Evolutionary conservation across 53 echinoderm and acorn worm genomes (phyloP), one percentile per base, ranked within the genome.

Genomic region (Pentamera pediparva): DNA sequence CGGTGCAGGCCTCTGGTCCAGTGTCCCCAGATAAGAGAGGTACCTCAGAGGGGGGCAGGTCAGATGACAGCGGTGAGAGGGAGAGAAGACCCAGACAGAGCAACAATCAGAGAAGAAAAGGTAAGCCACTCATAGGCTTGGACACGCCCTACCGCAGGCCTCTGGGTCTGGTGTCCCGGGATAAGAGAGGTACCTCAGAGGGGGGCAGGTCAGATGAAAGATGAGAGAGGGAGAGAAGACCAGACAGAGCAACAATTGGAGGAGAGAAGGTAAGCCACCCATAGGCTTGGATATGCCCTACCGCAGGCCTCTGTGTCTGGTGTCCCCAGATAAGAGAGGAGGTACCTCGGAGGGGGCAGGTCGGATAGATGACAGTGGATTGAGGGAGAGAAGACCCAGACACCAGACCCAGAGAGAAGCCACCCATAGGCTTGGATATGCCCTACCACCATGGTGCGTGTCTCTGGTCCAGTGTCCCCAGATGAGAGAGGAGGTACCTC

Each of bases 1-100:
- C 87, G 2, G 90, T 95, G 4, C 95, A 95, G 69, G 95, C 95
- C 47, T 89, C 94, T 10, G 95, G 87, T 18, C 84, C 90, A 3
- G 58, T 75, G 56, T 85, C 81, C 8, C 87, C 89, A 33, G 74
- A 81, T 56, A 72, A 62, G 37, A 70, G 62, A 63, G 35, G 79
- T 50, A 39, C 39, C 22, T 67, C 67, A 11, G 86, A 83, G 50
- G 54, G 64, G 17, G 56, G 54, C 34, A 76, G 52, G 40, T 83
- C 80, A 50, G 65, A 70, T 51, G 76, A 81, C 4, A 64, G 65
- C 76, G 77, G 76, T 41, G 80, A 40, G 4, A 58, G 69, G 17
- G 62, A 49, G 4, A 45, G 56, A 65, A 39, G 39, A 39, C 39
- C 53, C 15, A 77, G 70, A 35, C 34, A 35, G 40, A 74, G 69